phyloP scores from a whole-genome alignment of 1,140 invertebrate species.

The Drosophila willistoni region DNA sequence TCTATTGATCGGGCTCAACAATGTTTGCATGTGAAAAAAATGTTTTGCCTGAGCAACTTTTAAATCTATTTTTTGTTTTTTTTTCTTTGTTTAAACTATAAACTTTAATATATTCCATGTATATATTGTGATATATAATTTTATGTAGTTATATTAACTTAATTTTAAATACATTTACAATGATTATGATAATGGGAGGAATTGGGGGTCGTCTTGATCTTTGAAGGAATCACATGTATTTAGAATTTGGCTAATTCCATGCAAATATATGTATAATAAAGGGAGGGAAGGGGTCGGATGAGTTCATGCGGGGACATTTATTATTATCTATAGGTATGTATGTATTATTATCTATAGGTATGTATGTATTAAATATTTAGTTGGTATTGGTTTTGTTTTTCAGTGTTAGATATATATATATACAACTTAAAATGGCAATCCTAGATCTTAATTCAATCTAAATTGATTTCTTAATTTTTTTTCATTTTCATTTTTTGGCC shows the following conservation, averaged over 20 bases:
- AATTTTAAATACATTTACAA: slow-evolving; percentile 46
- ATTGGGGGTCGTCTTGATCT: not conserved
- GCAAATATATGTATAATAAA: not conserved
- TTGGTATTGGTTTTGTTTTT: not conserved
- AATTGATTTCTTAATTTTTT: not conserved
- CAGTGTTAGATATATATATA: slow-evolving; percentile 45
- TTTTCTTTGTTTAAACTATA: slow-evolving; percentile 31
- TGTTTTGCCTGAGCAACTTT: slow-evolving; percentile 17
- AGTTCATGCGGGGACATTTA: slow-evolving; percentile 16
- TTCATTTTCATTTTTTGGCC: not conserved
- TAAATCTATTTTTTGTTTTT: slow-evolving; percentile 13
- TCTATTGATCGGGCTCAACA: slow-evolving; percentile 36
- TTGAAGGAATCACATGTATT: slow-evolving; percentile 1
- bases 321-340: not conserved
- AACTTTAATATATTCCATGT: slow-evolving; percentile 29
- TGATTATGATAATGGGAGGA: slow-evolving; percentile 9
- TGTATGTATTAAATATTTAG: not conserved
- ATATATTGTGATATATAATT: slow-evolving; percentile 19
- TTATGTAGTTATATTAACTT: slow-evolving; percentile 10
- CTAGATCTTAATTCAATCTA: slow-evolving; percentile 29
- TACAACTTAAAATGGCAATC: slow-evolving; percentile 62
- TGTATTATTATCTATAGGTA: not conserved
- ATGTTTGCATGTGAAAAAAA: slow-evolving; percentile 26
- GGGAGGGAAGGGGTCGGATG: not conserved
- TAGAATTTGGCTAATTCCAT: not conserved